Evolutionary conservation across 1,140 invertebrate genomes (phyloP).

Genomic region (Saccostrea glomerata): DNA sequence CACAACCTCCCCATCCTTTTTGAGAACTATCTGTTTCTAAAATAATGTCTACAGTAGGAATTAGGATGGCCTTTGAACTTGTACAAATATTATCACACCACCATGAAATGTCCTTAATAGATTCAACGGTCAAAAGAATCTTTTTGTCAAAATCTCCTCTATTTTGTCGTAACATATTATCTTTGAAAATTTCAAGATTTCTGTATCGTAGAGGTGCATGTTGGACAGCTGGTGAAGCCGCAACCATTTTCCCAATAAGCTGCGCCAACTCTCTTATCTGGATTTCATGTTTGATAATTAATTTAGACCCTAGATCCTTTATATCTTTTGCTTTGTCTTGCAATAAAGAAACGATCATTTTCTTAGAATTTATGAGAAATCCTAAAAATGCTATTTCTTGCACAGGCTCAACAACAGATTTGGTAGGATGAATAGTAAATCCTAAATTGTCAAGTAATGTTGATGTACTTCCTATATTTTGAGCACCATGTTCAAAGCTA

Average conservation of each 20-base stretch:
- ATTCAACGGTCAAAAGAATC: not conserved
- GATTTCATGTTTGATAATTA: not conserved
- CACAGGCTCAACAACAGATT: not conserved
- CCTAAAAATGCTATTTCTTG: not conserved
- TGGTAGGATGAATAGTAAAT: not conserved
- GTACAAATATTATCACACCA: constrained; percentile 27
- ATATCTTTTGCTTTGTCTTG: constrained; percentile 12
- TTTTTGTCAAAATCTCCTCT: constrained; percentile 26
- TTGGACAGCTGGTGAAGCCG: constrained; percentile 21
- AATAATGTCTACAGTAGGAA: not conserved
- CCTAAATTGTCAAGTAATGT: too few relatives aligned
- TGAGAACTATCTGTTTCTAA: too few relatives aligned
- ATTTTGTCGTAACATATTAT: too few relatives aligned
- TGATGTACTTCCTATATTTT: too few relatives aligned
- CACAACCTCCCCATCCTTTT: too few relatives aligned
- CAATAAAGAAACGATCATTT: not conserved
- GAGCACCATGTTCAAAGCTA: too few relatives aligned
- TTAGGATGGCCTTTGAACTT: not conserved
- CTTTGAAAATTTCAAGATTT: constrained; percentile 36
- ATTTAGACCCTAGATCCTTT: not conserved
- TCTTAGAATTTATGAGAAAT: not conserved
- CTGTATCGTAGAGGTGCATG: constrained; percentile 42
- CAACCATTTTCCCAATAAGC: constrained; percentile 47
- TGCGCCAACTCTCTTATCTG: constrained; percentile 20
- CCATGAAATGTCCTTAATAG: not conserved